phyloP scores from a whole-genome alignment of 1,140 invertebrate genomes.

The Sycobia sp. region DNA sequence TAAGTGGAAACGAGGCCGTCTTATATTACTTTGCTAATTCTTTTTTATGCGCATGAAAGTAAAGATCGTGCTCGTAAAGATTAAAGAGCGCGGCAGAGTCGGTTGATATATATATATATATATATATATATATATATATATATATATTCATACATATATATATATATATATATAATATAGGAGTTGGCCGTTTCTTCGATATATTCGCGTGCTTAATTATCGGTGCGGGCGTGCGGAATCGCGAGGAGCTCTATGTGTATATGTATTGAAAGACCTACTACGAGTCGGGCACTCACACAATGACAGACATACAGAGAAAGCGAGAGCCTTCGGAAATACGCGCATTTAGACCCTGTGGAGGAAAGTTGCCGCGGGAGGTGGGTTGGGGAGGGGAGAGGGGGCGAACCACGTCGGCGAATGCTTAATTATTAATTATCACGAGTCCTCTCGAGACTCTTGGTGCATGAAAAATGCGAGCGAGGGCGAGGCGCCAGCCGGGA shows the following conservation, averaged over 20 bases:
- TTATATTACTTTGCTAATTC: constrained; percentile 34
- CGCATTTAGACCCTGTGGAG: too few relatives aligned
- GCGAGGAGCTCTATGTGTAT: too few relatives aligned
- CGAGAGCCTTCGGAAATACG: too few relatives aligned
- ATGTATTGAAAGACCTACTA: too few relatives aligned
- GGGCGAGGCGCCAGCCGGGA: too few relatives aligned
- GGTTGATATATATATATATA: too few relatives aligned
- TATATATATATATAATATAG: too few relatives aligned
- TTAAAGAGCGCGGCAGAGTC: constrained; percentile 24
- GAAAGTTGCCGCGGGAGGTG: too few relatives aligned
- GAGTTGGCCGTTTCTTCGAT: constrained; percentile 30
- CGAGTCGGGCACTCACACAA: too few relatives aligned
- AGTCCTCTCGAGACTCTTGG: constrained; percentile 5
- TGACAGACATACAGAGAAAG: too few relatives aligned
- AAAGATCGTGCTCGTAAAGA: constrained; percentile 30
- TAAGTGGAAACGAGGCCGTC: constrained; percentile 33
- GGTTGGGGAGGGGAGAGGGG: neutral
- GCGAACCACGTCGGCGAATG: neutral
- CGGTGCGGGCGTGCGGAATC: neutral
- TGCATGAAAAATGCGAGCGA: constrained; percentile 2
- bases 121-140: too few relatives aligned
- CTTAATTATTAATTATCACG: constrained; percentile 25
- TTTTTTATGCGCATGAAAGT: constrained; percentile 30
- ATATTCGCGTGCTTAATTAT: constrained; percentile 29
- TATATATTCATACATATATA: too few relatives aligned